These are phyloP conservation scores for Eustalomyia histrio DNA, from an alignment of 2,888 invertebrate genomes.

Conservation along the genomic window DNA sequence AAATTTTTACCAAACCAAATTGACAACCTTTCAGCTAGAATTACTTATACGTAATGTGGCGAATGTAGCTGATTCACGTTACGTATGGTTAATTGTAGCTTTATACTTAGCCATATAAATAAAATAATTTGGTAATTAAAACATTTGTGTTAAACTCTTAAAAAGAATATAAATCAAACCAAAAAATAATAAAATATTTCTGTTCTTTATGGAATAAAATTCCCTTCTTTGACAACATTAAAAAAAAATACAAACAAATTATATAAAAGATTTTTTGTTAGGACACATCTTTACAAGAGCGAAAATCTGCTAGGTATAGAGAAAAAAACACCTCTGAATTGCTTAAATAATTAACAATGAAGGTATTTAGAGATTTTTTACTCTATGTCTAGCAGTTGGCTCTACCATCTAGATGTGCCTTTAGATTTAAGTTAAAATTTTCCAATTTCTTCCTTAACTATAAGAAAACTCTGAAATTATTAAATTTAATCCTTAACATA, in stretches of 20 bases:
- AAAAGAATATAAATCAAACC: neutral
- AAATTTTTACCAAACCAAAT: conserved; percentile 26
- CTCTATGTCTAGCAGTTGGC: too few species aligned
- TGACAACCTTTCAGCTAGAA: too few species aligned
- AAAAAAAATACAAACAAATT: conserved; percentile 17
- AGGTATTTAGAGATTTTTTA: too few species aligned
- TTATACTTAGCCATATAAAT: neutral
- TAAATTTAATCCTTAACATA: conserved; percentile 9
- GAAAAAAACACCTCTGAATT: too few species aligned
- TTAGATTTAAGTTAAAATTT: conserved; percentile 56
- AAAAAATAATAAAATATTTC: neutral
- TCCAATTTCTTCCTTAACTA: conserved; percentile 58
- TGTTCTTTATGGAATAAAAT: neutral
- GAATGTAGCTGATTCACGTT: too few species aligned
- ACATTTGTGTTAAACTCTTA: conserved; percentile 45
- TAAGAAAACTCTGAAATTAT: conserved; percentile 27
- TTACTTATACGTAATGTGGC: too few species aligned
- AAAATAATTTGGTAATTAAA: conserved; percentile 28
- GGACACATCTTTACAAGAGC: too few species aligned
- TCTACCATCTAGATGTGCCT: too few species aligned
- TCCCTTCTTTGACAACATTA: neutral
- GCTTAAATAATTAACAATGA: too few species aligned
- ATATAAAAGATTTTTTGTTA: neutral
- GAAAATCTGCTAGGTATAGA: too few species aligned
- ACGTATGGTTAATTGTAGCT: too few species aligned